Evolutionary conservation across 2,113 vertebrate species (phyloP).

Genomic region (Ctenomys sociabilis): DNA sequence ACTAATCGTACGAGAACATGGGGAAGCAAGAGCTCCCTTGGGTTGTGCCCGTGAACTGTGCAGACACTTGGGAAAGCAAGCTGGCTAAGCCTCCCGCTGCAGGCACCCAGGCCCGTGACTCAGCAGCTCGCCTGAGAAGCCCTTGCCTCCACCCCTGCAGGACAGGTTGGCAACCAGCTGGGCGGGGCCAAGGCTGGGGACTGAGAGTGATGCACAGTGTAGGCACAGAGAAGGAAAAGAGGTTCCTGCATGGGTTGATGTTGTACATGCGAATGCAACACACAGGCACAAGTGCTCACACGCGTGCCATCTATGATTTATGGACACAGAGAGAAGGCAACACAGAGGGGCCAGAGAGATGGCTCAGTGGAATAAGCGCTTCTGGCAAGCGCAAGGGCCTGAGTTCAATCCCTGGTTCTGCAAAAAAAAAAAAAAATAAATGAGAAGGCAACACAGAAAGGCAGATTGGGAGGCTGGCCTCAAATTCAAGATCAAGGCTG

Average conservation of each 20-base stretch:
- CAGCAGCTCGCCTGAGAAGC: slow-evolving; percentile 13
- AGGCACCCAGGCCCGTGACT: not conserved
- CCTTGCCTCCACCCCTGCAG: rapidly evolving
- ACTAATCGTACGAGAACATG: not conserved
- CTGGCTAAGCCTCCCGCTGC: not conserved
- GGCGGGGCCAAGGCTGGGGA: not conserved
- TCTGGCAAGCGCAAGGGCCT: too few species aligned
- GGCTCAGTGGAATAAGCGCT: too few species aligned
- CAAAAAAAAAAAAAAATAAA: too few species aligned
- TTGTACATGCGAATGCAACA: not conserved
- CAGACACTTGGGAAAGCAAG: not conserved
- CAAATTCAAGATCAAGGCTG: not conserved
- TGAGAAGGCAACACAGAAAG: not conserved
- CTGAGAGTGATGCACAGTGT: rapidly evolving
- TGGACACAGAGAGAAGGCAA: not conserved
- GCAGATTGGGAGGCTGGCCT: not conserved
- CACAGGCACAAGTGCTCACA: not conserved
- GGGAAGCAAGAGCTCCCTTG: not conserved
- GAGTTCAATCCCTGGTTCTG: too few species aligned
- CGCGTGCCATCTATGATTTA: not conserved
- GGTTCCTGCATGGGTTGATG: not conserved
- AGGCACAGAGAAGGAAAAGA: not conserved
- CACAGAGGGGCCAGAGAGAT: not conserved
- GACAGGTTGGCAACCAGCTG: too few species aligned
- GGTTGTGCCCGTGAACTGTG: not conserved